These are phyloP conservation scores for Lepisosteus oculatus DNA, from an alignment of 2,113 vertebrate genomes.

Conservation along the genomic window DNA sequence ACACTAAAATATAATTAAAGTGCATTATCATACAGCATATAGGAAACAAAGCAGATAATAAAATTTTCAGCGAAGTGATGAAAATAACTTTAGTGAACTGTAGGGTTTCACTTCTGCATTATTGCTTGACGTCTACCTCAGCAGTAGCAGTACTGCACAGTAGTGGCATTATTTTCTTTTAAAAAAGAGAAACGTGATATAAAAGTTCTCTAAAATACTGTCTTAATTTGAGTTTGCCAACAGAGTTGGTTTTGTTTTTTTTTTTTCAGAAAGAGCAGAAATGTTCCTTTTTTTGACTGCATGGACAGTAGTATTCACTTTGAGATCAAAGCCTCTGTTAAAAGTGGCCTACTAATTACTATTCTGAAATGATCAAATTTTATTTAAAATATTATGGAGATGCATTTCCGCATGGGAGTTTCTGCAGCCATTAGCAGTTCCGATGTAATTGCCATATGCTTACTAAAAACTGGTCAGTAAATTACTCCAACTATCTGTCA, in stretches of 20 bases:
- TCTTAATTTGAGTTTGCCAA: too few relatives aligned
- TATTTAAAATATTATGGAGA: too few relatives aligned
- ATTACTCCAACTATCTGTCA: neutral
- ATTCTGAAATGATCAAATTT: too few relatives aligned
- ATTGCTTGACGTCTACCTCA: neutral
- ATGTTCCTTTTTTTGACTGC: too few relatives aligned
- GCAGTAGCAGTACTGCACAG: neutral
- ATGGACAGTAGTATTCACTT: too few relatives aligned
- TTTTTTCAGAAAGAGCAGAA: neutral
- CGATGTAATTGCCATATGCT: neutral
- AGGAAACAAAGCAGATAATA: neutral
- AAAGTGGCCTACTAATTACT: too few relatives aligned
- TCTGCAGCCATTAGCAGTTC: neutral
- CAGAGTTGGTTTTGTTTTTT: too few relatives aligned
- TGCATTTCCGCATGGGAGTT: too few relatives aligned
- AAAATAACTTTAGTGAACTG: slow-evolving; percentile 9
- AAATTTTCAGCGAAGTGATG: neutral
- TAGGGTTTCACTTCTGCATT: slow-evolving; percentile 9
- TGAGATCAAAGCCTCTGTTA: too few relatives aligned
- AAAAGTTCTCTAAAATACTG: neutral
- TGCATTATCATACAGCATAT: too few relatives aligned
- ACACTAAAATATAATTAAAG: too few relatives aligned
- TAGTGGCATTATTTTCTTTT: neutral
- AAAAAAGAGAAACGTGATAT: neutral
- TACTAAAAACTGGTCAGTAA: neutral